Conservation (phyloP, 2,888 invertebrate species). For the Machimus atricapillus region DNA sequence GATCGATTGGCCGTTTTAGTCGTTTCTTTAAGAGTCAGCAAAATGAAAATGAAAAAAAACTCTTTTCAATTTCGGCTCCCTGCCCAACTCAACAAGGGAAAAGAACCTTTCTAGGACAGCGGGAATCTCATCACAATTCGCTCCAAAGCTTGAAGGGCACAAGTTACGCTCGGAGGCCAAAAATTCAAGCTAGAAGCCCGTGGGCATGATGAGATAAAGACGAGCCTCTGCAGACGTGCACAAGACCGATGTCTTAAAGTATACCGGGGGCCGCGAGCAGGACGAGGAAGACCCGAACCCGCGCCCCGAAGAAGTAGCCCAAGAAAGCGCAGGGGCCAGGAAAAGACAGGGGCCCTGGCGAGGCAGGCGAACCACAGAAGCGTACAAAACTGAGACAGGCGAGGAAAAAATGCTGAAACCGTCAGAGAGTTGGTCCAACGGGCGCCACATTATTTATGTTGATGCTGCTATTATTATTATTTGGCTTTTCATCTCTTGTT, state of each 20-base stretch:
- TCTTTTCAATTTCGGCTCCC: not conserved
- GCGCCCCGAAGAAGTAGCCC: not conserved
- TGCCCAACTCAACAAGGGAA: not conserved
- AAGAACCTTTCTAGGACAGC: not conserved
- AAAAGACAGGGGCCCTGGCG: not conserved
- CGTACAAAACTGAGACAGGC: constrained; percentile 8
- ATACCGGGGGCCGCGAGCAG: not conserved
- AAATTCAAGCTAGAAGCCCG: constrained; percentile 25
- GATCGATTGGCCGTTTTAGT: not conserved
- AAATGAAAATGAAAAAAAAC: not conserved
- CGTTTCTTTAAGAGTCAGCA: not conserved
- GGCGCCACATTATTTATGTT: constrained; percentile 48
- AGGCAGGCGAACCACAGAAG: not conserved
- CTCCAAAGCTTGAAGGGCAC: not conserved
- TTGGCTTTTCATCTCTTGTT: constrained; percentile 40
- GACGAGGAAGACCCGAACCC: not conserved
- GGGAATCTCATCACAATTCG: not conserved
- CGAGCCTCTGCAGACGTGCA: not conserved
- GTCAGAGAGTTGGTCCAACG: constrained; percentile 42
- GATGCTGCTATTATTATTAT: constrained; percentile 41
- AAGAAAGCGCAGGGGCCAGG: not conserved
- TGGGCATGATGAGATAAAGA: constrained; percentile 25
- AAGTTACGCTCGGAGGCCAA: not conserved
- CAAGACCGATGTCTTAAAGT: constrained; percentile 5
- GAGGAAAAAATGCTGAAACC: constrained; percentile 2